Evolutionary conservation across 2,888 invertebrate genomes (phyloP), one percentile per base, ranked within the genome.

Genomic region (Diadromus collaris): DNA sequence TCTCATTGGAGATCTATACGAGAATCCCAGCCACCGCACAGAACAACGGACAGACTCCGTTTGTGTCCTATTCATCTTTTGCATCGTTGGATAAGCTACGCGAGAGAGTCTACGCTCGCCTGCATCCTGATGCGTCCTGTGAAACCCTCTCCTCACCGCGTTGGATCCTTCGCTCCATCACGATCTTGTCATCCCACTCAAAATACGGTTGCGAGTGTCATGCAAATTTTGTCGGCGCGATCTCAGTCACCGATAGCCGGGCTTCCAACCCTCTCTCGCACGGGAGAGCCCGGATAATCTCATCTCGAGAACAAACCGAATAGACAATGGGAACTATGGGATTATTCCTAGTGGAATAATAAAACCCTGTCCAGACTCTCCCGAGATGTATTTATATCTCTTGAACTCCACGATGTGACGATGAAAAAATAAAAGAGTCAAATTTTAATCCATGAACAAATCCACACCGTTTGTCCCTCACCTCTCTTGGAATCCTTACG

Each of bases 201-300:
- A 79, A 79, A 79, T 79, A 79, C 79, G 79, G 75, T 70, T 79
- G 79, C 79, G 78, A 79, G 79, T 76, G 75, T 79, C 71, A 79
- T 79, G 79, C 79, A 79, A 79, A 79, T 79, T 76, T 68, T 48
- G 73, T n/a, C 69, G 73, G 69, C 64, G 70, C 75, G 79, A 79
- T 79, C 71, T 51, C 71, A 76, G 71, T 75, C 75, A 56, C 63
- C 75, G 79, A 79, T 79, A 79, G 41, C 19, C 54, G 7, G 29
- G 21, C 9, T 48, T 46, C 21, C 46, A 63, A 56, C 48, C 72
- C 73, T 65, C 44, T 44, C 44, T 44, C 44, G 41, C 67, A 56
- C 63, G 63, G 38, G 63, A 32, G 41, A 29, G 32, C 21, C 29
- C 48, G 19, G 38, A 34, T 46, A 72, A 71, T 71, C 70, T 54